Evolutionary conservation across 2,797 vertebrate species (phyloP), one percentile per base, ranked within the genome.

Genomic region (Acanthis flammea): DNA sequence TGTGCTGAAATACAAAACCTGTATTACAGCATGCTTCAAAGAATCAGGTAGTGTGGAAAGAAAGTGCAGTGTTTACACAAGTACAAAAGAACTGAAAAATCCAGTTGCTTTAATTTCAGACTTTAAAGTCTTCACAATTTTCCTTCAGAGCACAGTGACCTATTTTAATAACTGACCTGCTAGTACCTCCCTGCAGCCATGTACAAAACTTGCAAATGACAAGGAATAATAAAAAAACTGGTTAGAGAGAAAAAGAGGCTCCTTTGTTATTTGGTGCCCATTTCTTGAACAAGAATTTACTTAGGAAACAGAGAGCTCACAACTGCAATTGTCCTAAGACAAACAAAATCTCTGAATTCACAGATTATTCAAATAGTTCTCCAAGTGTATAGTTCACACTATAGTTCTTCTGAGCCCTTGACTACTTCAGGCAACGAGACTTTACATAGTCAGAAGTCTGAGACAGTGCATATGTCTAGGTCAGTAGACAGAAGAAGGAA

Each of bases 61-160:
- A 50, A 85, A 78, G 54, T 30, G 57, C 74, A 82, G 31, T 53
- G 80, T 68, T 89, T 83, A 77, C 24, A 27, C 25, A 51, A 12
- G 84, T 82, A 89, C 67, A 94, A 92, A 88, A 65, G 47, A 89
- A 77, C 24, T 61, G 63, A 73, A 93, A 89, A 95, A 87, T 60
- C n/a, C 35, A 71, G 60, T 57, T 6, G 10, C 61, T 95, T 94
- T 74, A 93, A 91, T 93, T 95, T 87, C 77, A 90, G 63, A 84
- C 94, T 81, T 95, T 80, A 95, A 95, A 94, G 94, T 82, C 61
- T 60, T 67, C 31, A 82, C 53, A 53, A 77, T 84, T 95, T 81
- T 80, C 44, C 65, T 68, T 90, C 72, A 73, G 77, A 95, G 42
- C 2, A 70, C 19, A 78, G 37, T 44, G 55, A 80, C 73, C 70